A percentile compares a stretch with the other conserved stretches of the same genome.
phyloP scores from a whole-genome alignment of 1,140 invertebrate species.

The Drosophila athabasca region DNA sequence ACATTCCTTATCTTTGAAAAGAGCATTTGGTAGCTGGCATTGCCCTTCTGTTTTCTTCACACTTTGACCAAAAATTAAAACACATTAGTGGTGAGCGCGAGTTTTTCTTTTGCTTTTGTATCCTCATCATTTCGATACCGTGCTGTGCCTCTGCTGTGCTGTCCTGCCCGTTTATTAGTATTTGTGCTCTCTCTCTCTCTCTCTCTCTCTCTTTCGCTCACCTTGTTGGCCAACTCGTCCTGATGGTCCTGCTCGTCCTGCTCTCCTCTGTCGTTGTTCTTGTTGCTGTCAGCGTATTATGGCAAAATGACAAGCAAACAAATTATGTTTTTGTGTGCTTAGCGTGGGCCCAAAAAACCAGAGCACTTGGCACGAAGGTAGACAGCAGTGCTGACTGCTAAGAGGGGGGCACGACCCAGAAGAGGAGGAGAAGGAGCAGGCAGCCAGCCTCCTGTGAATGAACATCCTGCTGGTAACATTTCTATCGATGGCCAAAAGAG shows the following conservation, averaged over 20 bases:
- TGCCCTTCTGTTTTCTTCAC: slow-evolving; percentile 1
- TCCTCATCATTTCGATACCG: slow-evolving; percentile 6
- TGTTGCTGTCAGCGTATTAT: slow-evolving; percentile 73
- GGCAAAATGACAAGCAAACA: slow-evolving; percentile 76
- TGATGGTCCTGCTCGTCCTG: slow-evolving; percentile 11
- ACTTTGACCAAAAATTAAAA: slow-evolving; percentile 61
- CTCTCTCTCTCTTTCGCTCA: slow-evolving; percentile 1
- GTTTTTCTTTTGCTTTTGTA: slow-evolving; percentile 36
- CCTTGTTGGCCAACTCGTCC: slow-evolving; percentile 6
- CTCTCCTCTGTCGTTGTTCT: slow-evolving; percentile 28
- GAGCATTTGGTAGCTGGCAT: slow-evolving; percentile 18
- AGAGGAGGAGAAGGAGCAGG: too few relatives aligned
- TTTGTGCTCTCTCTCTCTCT: slow-evolving; percentile 33
- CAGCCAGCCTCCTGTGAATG: slow-evolving; percentile 23
- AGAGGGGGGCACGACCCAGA: too few relatives aligned
- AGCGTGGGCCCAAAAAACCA: slow-evolving; percentile 53
- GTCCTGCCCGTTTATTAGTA: slow-evolving; percentile 45
- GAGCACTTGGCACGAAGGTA: slow-evolving; percentile 53
- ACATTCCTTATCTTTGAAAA: too few relatives aligned
- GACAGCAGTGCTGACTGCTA: neutral
- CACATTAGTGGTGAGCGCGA: slow-evolving; percentile 65
- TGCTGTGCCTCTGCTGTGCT: neutral
- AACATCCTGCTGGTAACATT: slow-evolving; percentile 46
- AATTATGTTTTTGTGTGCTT: slow-evolving; percentile 79
- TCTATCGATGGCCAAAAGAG: slow-evolving; percentile 37